Base-by-base conservation (phyloP, 2,888 invertebrate species). In the Troides oblongomaculatus region DNA sequence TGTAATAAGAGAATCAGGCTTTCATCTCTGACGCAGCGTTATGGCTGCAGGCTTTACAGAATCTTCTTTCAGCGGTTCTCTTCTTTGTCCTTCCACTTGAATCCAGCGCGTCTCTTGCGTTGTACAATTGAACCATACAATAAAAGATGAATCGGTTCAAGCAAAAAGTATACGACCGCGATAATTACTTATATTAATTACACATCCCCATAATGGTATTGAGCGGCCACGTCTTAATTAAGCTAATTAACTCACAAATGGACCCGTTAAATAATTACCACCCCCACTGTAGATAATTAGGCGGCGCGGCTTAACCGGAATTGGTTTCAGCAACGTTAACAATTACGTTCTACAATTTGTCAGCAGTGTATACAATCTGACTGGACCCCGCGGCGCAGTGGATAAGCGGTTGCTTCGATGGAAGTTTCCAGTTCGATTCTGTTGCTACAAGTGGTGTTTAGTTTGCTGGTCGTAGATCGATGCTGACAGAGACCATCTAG, bases 201-300 rank as follows among this genome's bases (percentile, higher is more conserved):
- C 65, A 67, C 58, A 50, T 70, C 57, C 46, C 57, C 39, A 25
- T 58, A 66, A 66, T 70, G 56, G 60, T 67, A 65, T 70, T 76
- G 75, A 59, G 68, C 60, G 66, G 53, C 74, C 75, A 76, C 75
- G 74, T 79, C 80, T 81, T 78, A 76, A 81, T 81, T 76, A 79
- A 74, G 73, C 64, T 77, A 79, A 80, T 79, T 79, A 78, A 64
- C 57, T 39, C 66, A 59, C 18, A 63, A 68, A 63, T 71, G 63
- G 70, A 65, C 64, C 66, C 73, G 74, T 72, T 70, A 70, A 70
- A 70, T 68, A 70, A 72, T 72, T 72, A 70, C 25, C 12, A 12
- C 46, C 39, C 39, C 66, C 64, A 69, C 67, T 62, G 65, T 43
- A 65, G 62, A 65, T 62, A 71, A 71, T 71, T 64, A 72, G 66